These are phyloP conservation scores for Pseudococcus longispinus DNA, from an alignment of 2,888 invertebrate species.

Conservation along the genomic window DNA sequence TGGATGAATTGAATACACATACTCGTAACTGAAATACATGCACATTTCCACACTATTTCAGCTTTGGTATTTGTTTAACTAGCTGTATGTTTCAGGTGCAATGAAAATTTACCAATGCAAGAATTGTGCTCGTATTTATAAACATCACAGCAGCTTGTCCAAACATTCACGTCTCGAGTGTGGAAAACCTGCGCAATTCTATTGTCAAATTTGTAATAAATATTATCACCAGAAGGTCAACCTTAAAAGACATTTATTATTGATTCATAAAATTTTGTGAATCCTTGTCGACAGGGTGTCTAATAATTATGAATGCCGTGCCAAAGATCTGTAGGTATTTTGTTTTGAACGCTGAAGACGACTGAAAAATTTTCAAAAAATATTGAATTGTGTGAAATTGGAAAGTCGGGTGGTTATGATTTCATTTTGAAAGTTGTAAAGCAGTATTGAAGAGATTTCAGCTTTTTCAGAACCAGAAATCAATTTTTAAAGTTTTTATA, in stretches of 20 bases:
- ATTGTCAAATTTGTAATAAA: constrained; percentile 63
- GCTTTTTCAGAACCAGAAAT: too few species aligned
- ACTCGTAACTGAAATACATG: too few species aligned
- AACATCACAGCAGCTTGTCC: constrained; percentile 58
- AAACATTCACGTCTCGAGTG: constrained; percentile 61
- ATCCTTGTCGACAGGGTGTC: background rate
- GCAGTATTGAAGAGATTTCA: too few species aligned
- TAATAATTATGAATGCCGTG: background rate
- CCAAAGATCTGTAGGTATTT: background rate
- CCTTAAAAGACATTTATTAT: constrained; percentile 62
- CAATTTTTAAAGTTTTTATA: too few species aligned
- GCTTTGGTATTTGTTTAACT: background rate
- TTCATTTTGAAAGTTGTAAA: too few species aligned
- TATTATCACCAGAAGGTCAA: constrained; percentile 62
- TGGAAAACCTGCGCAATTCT: constrained; percentile 61
- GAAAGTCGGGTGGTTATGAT: too few species aligned
- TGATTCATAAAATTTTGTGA: constrained; percentile 62
- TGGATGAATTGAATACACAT: background rate
- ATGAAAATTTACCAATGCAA: constrained; percentile 33
- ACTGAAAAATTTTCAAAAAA: too few species aligned
- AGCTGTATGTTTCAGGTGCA: background rate
- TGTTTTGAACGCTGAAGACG: too few species aligned
- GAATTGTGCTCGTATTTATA: constrained; percentile 54
- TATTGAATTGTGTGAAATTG: too few species aligned
- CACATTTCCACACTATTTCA: too few species aligned